Evolutionary conservation across 64 coral and sea anemone genomes (phyloP), one percentile per base, ranked within the genome.

Genomic region (Stichodactyla mertensii): DNA sequence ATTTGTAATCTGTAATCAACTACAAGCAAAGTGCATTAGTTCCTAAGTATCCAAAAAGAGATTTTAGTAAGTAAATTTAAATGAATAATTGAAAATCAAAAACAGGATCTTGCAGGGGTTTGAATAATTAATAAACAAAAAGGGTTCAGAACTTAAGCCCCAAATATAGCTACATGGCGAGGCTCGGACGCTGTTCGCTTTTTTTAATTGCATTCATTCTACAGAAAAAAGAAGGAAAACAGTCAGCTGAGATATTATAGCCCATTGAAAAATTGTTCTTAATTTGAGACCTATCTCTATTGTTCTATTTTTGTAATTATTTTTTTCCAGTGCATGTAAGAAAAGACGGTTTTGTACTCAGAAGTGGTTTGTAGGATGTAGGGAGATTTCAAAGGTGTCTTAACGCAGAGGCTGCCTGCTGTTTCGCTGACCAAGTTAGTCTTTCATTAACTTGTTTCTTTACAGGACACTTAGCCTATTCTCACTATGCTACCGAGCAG

Each of bases 61-160:
- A 81, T 81, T 81, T 53, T 16, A 52, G 78, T 81, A 55, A 81
- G 78, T 81, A 55, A 52, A 55, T 55, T 81, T 52, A 54, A 55
- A 81, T 81, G 78, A 81, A 81, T 81, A 6, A 81, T 81, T 81
- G 51, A 54, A 81, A 81, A 81, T 81, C 78, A 55, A 53, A 52
- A 53, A 81, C 78, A 81, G 78, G 78, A 81, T 81, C 78, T 81
- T 7, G 78, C 20, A 81, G 78, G 16, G 12, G 52, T 26, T 51
- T 81, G 78, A 81, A 81, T 81, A 53, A 81, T 81, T 81, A 74
- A 74, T 74, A 23, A 74, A 26, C 10, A 74, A 74, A 74, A 74
- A 74, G 27, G 24, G 12, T 23, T 8, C 4, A 9, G 10, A 27
- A 27, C 8, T 74, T 27, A 74, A 74, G n/a, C 69, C 11, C 26